Percentiles rank a stretch among this genome's conserved stretches.
phyloP scores from a whole-genome alignment of 2,888 invertebrate genomes.

The Neuroscelio doddi region DNA sequence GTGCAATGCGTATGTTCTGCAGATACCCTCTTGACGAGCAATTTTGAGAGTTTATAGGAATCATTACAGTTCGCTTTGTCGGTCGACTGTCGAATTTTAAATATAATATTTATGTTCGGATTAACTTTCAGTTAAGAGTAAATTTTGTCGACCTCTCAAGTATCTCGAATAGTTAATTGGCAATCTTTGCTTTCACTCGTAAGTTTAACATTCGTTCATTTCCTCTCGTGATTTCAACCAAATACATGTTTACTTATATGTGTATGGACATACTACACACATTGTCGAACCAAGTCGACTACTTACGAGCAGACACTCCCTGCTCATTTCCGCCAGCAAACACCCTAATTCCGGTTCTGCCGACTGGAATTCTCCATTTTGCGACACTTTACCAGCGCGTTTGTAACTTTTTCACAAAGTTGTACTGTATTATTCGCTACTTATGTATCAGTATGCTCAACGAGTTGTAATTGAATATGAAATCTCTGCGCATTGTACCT shows the following conservation, averaged over 20 bases:
- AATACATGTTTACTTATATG: not conserved
- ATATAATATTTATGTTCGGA: too few species aligned
- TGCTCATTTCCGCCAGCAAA: slow-evolving; percentile 65
- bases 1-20: slow-evolving; percentile 2
- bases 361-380: slow-evolving; percentile 34
- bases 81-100: too few species aligned
- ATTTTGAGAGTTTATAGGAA: not conserved
- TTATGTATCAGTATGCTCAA: slow-evolving; percentile 1
- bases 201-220: slow-evolving; percentile 14
- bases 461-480: slow-evolving; percentile 6
- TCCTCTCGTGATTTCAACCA: slow-evolving; percentile 18
- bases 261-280: slow-evolving; percentile 10
- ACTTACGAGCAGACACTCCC: slow-evolving; percentile 63
- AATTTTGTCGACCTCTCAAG: not conserved
- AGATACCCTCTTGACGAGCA: not conserved
- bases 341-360: slow-evolving; percentile 56
- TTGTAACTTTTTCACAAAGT: slow-evolving; percentile 25
- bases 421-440: not conserved
- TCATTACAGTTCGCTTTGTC: not conserved
- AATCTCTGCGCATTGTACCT: not conserved
- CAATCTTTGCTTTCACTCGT: not conserved
- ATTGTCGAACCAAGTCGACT: slow-evolving; percentile 53
- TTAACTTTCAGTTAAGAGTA: not conserved
- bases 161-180: not conserved
- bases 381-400: slow-evolving; percentile 47